These are phyloP conservation scores for Bothrops jararaca DNA, from an alignment of 2,113 vertebrate species.

Conservation along the genomic window DNA sequence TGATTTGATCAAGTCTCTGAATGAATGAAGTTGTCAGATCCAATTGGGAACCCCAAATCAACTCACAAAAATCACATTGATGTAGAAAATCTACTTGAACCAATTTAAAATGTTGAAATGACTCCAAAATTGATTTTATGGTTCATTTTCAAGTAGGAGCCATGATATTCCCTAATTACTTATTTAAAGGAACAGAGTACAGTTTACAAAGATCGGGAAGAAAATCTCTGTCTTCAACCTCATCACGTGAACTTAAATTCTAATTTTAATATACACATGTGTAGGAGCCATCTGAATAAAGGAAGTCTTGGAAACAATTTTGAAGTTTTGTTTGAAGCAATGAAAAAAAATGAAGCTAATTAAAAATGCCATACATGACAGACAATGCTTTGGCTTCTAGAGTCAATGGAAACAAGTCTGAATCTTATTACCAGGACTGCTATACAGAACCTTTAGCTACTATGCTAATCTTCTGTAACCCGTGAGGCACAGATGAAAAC, in stretches of 20 bases:
- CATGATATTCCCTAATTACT: neutral
- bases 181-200: neutral
- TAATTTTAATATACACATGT: neutral
- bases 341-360: neutral
- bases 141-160: neutral
- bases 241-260: neutral
- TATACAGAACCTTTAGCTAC: neutral
- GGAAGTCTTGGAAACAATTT: neutral
- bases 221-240: neutral
- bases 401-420: fast-evolving
- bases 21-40: neutral
- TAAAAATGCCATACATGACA: neutral
- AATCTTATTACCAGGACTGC: neutral
- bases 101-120: neutral
- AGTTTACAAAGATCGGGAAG: neutral
- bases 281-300: neutral
- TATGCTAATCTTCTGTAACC: neutral
- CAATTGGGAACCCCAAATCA: neutral
- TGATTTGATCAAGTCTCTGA: neutral
- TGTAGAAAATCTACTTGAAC: neutral
- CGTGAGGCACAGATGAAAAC: neutral
- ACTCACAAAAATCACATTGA: neutral
- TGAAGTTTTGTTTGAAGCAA: neutral
- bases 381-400: neutral
- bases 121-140: neutral